A percentile compares a stretch with the other conserved stretches of the same genome.
Evolutionary conservation across 1,140 invertebrate species (phyloP).

Genomic region (Himalopsyche phryganea): DNA sequence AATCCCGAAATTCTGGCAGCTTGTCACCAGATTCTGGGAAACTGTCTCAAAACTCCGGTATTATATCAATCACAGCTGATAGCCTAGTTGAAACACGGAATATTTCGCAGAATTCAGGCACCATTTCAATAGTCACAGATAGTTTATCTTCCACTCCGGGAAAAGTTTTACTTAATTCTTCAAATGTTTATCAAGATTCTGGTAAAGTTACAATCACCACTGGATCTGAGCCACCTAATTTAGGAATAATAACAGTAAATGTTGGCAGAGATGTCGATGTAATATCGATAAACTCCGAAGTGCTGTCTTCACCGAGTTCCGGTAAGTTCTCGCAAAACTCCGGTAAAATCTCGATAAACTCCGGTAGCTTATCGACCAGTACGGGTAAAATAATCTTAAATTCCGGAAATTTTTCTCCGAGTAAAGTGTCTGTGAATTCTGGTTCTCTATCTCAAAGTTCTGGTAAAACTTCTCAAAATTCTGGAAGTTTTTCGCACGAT

Average conservation of each 20-base stretch:
- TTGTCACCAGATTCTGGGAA: not conserved
- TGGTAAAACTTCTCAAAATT: constrained; percentile 5
- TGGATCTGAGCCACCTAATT: too few species aligned
- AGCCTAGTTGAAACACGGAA: not conserved
- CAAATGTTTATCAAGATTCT: too few species aligned
- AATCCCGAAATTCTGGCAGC: constrained; percentile 9
- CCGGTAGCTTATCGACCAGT: constrained; percentile 7
- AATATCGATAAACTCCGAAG: constrained; percentile 11
- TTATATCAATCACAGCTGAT: not conserved
- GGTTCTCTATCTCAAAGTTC: not conserved
- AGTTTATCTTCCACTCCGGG: constrained; percentile 11
- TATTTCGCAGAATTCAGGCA: constrained; percentile 11
- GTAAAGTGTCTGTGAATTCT: not conserved
- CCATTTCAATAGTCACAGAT: constrained; percentile 4
- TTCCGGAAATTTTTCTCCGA: not conserved
- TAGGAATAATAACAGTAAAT: too few species aligned
- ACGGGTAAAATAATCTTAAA: not conserved
- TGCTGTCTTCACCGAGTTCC: constrained; percentile 3
- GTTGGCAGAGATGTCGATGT: not conserved
- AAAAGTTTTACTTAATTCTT: constrained; percentile 9
- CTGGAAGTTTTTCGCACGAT: not conserved
- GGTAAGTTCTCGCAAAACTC: constrained; percentile 11
- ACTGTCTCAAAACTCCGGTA: not conserved
- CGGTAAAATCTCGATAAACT: constrained; percentile 8
- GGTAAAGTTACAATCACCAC: too few species aligned